Evolutionary conservation across 53 echinoderm and acorn worm species (phyloP), one percentile per base, ranked within the genome.

Genomic region (Antedon mediterranea): DNA sequence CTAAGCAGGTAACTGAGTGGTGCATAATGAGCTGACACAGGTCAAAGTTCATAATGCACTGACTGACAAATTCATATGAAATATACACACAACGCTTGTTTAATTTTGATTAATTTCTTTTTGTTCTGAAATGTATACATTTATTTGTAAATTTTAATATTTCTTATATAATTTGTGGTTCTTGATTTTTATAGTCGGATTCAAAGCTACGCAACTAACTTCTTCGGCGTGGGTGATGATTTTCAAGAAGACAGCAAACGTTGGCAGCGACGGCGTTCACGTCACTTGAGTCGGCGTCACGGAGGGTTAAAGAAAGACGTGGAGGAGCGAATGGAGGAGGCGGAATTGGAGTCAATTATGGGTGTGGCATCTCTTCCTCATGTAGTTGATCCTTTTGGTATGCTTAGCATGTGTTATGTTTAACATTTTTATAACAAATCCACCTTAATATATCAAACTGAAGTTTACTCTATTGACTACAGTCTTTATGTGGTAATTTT

Each of bases 211-310:
- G 92, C 97, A 6, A 89, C 89, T 30, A 91, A 92, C 75, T 97
- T 97, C 86, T 97, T 97, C 77, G 97, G 97, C 26, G 85, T 97
- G 0, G 97, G 97, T 23, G 97, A 97, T 81, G 92, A 97, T 78
- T 89, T 88, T 72, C 75, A 92, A 71, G 82, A 89, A 41, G 97
- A 97, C 71, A 91, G 92, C 73, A 78, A 44, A 42, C 84, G 83
- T 80, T 97, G 97, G 97, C 84, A 89, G 43, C 78, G 85, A 7
- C 73, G 91, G 71, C 86, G 89, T 31, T 89, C 91, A 13, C 82
- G 97, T 73, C 87, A 92, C 74, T 79, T 97, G 77, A 97, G 92
- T 79, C 74, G 97, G 23, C 79, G 88, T 28, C 94, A 94, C 71
- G 90, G 90, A 1, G 94, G 94, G 29, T 74, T 97, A 75, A 97